Conservation (phyloP, 1,140 invertebrate species). For the Drosophila littoralis region DNA sequence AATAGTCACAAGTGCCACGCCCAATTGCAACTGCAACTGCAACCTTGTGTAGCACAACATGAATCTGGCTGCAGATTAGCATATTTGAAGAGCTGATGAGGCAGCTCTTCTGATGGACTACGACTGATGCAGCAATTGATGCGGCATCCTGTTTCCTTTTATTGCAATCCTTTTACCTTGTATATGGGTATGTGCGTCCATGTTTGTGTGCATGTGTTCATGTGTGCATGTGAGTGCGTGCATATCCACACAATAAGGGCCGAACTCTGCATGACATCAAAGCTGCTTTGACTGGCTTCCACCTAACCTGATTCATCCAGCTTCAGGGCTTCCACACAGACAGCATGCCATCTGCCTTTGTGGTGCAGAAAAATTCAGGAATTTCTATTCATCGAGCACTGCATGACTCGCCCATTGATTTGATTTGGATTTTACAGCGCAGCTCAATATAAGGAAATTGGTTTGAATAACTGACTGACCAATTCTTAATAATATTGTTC, state of each 20-base stretch:
- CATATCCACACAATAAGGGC: not conserved
- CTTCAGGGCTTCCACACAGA: not conserved
- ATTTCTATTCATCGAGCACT: conserved; percentile 16
- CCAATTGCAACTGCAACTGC: not conserved
- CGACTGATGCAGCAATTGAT: not conserved
- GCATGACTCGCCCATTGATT: conserved; percentile 3
- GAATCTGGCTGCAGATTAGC: conserved; percentile 51
- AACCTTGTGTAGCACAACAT: not conserved
- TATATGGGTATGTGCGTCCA: not conserved
- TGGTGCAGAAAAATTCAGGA: conserved; percentile 4
- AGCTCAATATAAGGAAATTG: not conserved
- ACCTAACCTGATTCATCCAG: not conserved
- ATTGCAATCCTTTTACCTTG: not conserved
- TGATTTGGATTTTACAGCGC: not conserved
- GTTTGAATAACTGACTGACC: conserved; percentile 1
- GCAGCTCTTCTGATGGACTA: not conserved
- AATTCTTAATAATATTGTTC: not conserved
- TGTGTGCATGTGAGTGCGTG: not conserved
- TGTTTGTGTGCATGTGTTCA: not conserved
- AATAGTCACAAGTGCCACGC: conserved; percentile 2
- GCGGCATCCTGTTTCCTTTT: not conserved
- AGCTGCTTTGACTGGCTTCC: conserved; percentile 1
- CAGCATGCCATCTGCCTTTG: not conserved
- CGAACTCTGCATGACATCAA: conserved; percentile 1
- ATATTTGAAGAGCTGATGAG: conserved; percentile 57